phyloP scores from a whole-genome alignment of 2,113 vertebrate genomes.

The Cygnus buccinator region DNA sequence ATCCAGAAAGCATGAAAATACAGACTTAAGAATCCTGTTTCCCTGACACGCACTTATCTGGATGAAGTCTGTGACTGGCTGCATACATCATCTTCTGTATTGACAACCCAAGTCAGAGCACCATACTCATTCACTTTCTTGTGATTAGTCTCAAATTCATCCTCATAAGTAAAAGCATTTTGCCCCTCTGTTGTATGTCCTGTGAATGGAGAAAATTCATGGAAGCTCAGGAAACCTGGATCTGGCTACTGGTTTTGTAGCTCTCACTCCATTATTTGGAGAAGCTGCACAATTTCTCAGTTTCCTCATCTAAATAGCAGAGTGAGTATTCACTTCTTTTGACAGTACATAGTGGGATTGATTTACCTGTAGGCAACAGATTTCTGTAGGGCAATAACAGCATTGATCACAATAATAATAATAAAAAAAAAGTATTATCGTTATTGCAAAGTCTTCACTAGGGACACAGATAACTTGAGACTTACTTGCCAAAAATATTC shows the following conservation, averaged over 20 bases:
- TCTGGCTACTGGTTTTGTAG: neutral
- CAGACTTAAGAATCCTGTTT: neutral
- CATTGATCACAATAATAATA: neutral
- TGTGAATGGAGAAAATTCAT: neutral
- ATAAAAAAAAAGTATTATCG: neutral
- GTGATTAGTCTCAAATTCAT: neutral
- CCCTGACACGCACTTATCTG: neutral
- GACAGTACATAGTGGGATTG: neutral
- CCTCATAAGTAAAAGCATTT: neutral
- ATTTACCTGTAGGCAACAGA: neutral
- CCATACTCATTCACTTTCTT: neutral
- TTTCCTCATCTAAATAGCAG: neutral
- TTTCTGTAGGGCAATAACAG: neutral
- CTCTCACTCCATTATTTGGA: neutral
- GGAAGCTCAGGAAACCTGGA: neutral
- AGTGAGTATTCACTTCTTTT: neutral
- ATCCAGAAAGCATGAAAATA: neutral
- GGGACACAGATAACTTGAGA: neutral
- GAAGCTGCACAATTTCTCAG: slow-evolving; percentile 7
- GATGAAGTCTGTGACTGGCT: neutral
- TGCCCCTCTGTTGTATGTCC: neutral
- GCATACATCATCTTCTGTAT: neutral
- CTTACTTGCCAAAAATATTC: neutral
- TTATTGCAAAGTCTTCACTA: neutral
- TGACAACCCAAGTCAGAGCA: neutral